Conservation (phyloP, 2,113 vertebrate genomes). For the Spilogale gracilis region DNA sequence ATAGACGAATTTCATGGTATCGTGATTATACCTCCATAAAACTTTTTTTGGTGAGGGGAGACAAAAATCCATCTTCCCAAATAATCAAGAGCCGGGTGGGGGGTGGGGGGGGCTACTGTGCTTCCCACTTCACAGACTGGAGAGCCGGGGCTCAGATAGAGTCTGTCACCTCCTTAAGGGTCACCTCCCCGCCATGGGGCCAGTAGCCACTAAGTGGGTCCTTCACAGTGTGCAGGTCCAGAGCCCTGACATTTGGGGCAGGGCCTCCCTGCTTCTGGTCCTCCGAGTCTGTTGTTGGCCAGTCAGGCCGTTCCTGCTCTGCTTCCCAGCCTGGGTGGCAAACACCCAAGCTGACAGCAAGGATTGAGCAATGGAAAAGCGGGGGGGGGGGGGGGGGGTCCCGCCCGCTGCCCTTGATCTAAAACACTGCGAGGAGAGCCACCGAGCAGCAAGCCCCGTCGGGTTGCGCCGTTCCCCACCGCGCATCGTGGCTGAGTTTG, state of each 20-base stretch:
- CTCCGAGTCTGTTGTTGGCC: background rate
- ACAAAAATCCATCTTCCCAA: no score
- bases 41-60: background rate
- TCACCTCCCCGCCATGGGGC: background rate
- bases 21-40: background rate
- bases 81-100: no score
- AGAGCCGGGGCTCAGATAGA: background rate
- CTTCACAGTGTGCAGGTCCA: fast-evolving
- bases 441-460: slow-evolving; percentile 69
- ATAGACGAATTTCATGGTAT: background rate
- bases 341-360: slow-evolving; percentile 76
- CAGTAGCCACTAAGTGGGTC: fast-evolving
- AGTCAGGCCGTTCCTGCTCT: slow-evolving; percentile 74
- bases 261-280: background rate
- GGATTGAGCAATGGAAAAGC: slow-evolving; percentile 85
- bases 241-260: background rate
- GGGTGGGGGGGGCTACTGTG: fast-evolving
- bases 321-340: slow-evolving; percentile 85
- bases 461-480: slow-evolving; percentile 81
- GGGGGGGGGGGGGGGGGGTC: slow-evolving; percentile 79
- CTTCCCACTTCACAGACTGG: background rate
- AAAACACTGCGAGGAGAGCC: slow-evolving; percentile 74
- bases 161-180: fast-evolving
- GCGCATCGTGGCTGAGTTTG: slow-evolving; percentile 79
- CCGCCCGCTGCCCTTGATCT: slow-evolving; percentile 83